A percentile compares a stretch with the other conserved stretches of the same genome.
phyloP scores from a whole-genome alignment of 2,113 vertebrate species.

The Pluvianellus socialis region DNA sequence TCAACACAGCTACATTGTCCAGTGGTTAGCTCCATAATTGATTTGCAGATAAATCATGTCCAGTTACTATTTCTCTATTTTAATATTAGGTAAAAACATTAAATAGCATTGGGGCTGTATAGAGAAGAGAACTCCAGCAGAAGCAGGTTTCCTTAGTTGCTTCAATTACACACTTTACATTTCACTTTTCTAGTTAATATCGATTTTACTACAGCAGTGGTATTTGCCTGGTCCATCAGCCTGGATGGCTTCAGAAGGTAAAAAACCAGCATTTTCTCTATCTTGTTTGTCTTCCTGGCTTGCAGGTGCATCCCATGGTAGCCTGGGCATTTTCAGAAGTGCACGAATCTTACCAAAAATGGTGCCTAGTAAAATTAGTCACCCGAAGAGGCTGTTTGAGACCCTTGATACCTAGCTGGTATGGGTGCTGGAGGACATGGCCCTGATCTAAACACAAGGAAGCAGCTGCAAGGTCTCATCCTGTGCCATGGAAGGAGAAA shows the following conservation, averaged over 20 bases:
- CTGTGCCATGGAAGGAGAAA: not conserved
- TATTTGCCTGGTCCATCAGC: not conserved
- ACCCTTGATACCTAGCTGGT: not conserved
- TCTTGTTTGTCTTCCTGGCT: not conserved
- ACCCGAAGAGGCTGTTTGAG: not conserved
- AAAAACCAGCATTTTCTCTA: not conserved
- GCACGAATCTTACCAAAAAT: not conserved
- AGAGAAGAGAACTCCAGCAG: too few relatives aligned
- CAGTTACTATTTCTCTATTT: too few relatives aligned
- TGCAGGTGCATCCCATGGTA: not conserved
- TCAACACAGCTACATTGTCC: too few relatives aligned
- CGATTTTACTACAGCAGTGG: too few relatives aligned
- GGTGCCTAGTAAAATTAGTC: not conserved
- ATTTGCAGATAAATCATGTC: too few relatives aligned
- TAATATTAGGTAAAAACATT: too few relatives aligned
- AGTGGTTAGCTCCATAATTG: too few relatives aligned
- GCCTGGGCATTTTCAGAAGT: not conserved
- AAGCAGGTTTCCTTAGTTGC: too few relatives aligned
- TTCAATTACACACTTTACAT: too few relatives aligned
- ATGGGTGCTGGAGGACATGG: fast-evolving
- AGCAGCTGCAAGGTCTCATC: not conserved
- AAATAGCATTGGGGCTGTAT: too few relatives aligned
- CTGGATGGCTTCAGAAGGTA: not conserved
- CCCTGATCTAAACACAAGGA: not conserved
- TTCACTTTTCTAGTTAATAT: too few relatives aligned